phyloP scores from a whole-genome alignment of 2,888 invertebrate species.

The Cerceris ruficornis region DNA sequence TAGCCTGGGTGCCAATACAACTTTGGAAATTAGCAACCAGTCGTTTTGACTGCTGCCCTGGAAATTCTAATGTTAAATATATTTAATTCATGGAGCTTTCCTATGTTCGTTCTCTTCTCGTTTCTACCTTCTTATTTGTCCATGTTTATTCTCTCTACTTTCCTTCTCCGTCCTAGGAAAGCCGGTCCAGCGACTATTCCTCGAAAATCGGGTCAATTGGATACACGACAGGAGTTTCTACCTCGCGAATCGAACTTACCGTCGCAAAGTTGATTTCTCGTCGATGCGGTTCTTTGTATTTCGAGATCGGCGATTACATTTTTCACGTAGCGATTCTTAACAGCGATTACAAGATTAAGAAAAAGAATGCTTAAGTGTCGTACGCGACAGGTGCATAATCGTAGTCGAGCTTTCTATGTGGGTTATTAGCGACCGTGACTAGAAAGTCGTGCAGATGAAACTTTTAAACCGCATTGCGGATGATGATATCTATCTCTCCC shows the following conservation, averaged over 20 bases:
- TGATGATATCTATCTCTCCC: constrained; percentile 38
- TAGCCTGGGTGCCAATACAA: no score
- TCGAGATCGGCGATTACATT: background rate
- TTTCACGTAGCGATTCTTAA: no score
- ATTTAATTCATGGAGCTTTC: background rate
- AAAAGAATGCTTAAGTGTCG: no score
- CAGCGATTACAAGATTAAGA: no score
- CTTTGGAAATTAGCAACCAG: no score
- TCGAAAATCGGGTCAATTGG: constrained; percentile 63
- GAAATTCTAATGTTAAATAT: no score
- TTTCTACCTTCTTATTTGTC: background rate
- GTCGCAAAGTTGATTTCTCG: constrained; percentile 8
- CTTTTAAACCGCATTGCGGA: constrained; percentile 53
- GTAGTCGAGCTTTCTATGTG: constrained; percentile 2
- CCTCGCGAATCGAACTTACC: background rate
- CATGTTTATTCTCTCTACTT: background rate
- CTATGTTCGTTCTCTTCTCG: background rate
- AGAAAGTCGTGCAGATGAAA: constrained; percentile 45
- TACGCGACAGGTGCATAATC: background rate
- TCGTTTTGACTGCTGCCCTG: no score
- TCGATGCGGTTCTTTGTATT: background rate
- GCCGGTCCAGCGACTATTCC: constrained; percentile 53
- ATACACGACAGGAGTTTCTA: constrained; percentile 39
- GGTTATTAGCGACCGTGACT: constrained; percentile 39
- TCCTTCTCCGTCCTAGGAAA: constrained; percentile 9